A percentile compares a stretch with the other conserved stretches of the same genome.
Conservation (phyloP, 2,113 vertebrate species). For the Nyctereutes procyonoides region DNA sequence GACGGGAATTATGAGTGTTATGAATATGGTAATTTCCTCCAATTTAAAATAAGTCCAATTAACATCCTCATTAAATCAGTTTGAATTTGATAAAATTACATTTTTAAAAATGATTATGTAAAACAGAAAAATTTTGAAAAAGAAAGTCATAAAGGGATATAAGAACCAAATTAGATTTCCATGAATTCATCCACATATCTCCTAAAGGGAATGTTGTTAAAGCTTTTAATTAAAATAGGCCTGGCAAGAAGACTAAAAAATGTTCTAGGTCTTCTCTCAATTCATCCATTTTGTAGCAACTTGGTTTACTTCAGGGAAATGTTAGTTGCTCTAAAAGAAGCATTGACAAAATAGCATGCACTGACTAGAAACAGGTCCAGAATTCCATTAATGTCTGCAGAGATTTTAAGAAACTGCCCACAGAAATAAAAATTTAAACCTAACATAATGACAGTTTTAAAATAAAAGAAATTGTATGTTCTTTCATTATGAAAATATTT, state of each 20-base stretch:
- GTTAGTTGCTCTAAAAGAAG: constrained; percentile 28
- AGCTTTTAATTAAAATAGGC: constrained; percentile 62
- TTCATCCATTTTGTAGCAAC: constrained; percentile 36
- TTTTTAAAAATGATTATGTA: constrained; percentile 63
- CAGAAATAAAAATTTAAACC: constrained; percentile 22
- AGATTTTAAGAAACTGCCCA: background rate
- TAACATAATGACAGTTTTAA: constrained; percentile 27
- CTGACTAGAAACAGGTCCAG: background rate
- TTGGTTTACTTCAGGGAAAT: constrained; percentile 60
- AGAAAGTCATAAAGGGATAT: constrained; percentile 67
- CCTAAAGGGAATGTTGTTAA: constrained; percentile 63
- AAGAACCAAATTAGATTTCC: constrained; percentile 64
- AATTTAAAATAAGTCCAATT: constrained; percentile 69
- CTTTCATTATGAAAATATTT: background rate
- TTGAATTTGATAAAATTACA: constrained; percentile 67
- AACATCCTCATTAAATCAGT: constrained; percentile 76
- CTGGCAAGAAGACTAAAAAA: constrained; percentile 54
- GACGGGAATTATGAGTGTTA: constrained; percentile 49
- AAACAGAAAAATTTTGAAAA: constrained; percentile 71
- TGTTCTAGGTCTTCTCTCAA: constrained; percentile 48
- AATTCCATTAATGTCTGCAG: constrained; percentile 1
- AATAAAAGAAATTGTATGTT: background rate
- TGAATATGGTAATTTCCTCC: constrained; percentile 61
- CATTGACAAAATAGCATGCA: constrained; percentile 1
- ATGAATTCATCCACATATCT: constrained; percentile 56